Evolutionary conservation across 23 tunicate genomes (phyloP).

Genomic region (Clavelina lepadiformis): DNA sequence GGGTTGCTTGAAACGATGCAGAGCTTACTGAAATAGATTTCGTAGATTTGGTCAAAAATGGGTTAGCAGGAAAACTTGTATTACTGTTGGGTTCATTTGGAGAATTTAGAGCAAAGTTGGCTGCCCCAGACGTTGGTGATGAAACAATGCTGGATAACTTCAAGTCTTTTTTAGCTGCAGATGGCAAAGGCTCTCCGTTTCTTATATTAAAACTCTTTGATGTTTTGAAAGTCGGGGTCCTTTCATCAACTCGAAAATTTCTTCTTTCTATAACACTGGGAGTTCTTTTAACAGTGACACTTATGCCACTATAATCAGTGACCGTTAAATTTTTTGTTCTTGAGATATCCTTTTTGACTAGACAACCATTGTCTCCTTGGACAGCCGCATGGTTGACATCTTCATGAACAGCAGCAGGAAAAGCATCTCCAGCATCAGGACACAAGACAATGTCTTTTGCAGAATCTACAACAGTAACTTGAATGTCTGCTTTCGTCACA

Average conservation of each 20-base stretch:
- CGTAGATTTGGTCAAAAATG: not conserved
- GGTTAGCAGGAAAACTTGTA: not conserved
- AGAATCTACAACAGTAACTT: too few species aligned
- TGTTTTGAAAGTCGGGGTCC: not conserved
- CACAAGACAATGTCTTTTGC: too few species aligned
- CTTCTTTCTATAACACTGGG: conserved; percentile 32
- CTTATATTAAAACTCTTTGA: not conserved
- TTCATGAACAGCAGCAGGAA: too few species aligned
- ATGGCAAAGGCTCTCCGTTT: not conserved
- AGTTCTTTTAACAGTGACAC: conserved; percentile 28
- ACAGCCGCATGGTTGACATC: too few species aligned
- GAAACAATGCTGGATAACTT: conserved; percentile 23
- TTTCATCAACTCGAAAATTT: not conserved
- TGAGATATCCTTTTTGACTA: too few species aligned
- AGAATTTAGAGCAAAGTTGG: conserved; percentile 73
- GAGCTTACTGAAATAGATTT: not conserved
- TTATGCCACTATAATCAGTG: too few species aligned
- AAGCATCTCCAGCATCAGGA: too few species aligned
- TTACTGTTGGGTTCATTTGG: conserved; percentile 51
- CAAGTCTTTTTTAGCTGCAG: not conserved
- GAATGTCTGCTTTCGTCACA: too few species aligned
- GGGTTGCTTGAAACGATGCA: conserved; percentile 49
- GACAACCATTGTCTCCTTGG: too few species aligned
- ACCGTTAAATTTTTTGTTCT: too few species aligned
- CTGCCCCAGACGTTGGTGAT: conserved; percentile 83